A percentile compares a stretch with the other conserved stretches of the same genome.
These are phyloP conservation scores for Mylabris phalerata DNA, from an alignment of 1,140 invertebrate species.

Conservation along the genomic window DNA sequence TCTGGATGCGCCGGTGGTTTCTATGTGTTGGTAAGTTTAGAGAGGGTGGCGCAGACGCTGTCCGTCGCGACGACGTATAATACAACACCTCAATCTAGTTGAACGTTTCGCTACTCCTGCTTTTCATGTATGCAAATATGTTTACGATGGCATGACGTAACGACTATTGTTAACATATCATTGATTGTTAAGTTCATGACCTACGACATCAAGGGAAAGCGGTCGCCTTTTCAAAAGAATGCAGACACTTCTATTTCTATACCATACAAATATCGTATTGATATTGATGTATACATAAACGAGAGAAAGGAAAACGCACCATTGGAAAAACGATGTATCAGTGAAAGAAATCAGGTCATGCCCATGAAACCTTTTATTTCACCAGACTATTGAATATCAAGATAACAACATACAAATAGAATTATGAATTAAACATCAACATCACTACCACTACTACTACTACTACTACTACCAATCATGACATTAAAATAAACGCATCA, in stretches of 20 bases:
- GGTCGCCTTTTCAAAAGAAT: slow-evolving; percentile 22
- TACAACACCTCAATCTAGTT: background rate
- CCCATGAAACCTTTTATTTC: no score
- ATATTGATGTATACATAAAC: slow-evolving; percentile 5
- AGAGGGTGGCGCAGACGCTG: background rate
- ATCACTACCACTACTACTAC: no score
- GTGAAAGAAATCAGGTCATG: no score
- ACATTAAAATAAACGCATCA: no score
- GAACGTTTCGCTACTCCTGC: slow-evolving; percentile 4
- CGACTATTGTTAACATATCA: slow-evolving; percentile 41
- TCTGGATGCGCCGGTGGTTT: slow-evolving; percentile 21
- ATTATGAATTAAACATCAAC: no score
- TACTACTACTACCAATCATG: no score
- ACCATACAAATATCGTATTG: no score
- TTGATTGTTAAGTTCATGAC: slow-evolving; percentile 42
- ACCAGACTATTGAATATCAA: no score
- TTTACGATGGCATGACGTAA: slow-evolving; percentile 40
- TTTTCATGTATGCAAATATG: slow-evolving; percentile 38
- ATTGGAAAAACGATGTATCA: background rate
- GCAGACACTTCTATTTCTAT: slow-evolving; percentile 17
- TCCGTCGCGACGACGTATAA: slow-evolving; percentile 2
- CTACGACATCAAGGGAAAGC: slow-evolving; percentile 33
- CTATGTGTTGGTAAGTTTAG: no score
- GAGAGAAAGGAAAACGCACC: slow-evolving; percentile 8
- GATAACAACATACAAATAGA: no score